phyloP scores from a whole-genome alignment of 2,888 invertebrate genomes.

The Bhutanitis thaidina region DNA sequence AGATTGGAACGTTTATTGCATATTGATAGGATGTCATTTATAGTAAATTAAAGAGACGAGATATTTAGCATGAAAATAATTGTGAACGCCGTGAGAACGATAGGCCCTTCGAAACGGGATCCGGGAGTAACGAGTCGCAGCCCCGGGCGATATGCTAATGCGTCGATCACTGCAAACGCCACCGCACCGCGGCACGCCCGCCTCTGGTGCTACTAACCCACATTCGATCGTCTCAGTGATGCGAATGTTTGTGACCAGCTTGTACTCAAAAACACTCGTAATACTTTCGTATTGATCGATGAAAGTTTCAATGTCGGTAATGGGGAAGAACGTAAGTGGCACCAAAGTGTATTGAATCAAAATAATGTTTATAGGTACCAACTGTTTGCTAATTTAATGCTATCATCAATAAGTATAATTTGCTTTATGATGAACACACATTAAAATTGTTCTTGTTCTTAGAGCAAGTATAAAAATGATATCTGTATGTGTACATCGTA shows the following conservation, averaged over 20 bases:
- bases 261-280: constrained; percentile 69
- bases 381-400: no score
- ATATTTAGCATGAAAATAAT: constrained; percentile 23
- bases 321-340: constrained; percentile 13
- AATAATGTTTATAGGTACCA: background rate
- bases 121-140: constrained; percentile 64
- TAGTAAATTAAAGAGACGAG: no score
- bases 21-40: no score
- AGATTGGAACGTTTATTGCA: no score
- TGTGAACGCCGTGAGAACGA: constrained; percentile 56
- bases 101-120: constrained; percentile 59
- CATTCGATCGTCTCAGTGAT: constrained; percentile 63
- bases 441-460: no score
- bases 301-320: constrained; percentile 52
- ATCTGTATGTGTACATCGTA: no score
- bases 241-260: constrained; percentile 65
- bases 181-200: constrained; percentile 38
- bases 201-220: constrained; percentile 68
- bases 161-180: constrained; percentile 45
- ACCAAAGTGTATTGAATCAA: background rate
- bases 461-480: no score
- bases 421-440: no score
- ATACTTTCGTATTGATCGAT: constrained; percentile 72
- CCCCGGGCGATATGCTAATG: constrained; percentile 71
- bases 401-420: no score